These are phyloP conservation scores for Ameiurus melas DNA, from an alignment of 2,113 vertebrate species.

Conservation along the genomic window DNA sequence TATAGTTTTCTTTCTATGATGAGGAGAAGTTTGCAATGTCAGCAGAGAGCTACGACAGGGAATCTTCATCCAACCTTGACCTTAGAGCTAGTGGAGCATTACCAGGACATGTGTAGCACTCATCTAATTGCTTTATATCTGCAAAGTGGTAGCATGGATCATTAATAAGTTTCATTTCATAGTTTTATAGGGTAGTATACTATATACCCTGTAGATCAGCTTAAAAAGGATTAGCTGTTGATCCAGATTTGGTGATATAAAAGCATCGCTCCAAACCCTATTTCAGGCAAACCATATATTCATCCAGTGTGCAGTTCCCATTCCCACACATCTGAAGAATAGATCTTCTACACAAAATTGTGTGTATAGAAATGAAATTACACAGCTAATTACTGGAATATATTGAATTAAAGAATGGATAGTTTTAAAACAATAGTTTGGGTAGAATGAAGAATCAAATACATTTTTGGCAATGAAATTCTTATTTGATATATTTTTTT, in stretches of 20 bases:
- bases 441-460: not conserved
- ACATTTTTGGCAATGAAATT: not conserved
- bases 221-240: slow-evolving; percentile 13
- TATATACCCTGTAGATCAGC: not conserved
- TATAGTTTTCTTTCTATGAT: not conserved
- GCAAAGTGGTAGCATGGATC: not conserved
- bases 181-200: not conserved
- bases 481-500: not conserved
- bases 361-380: not conserved
- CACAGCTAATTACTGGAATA: not conserved
- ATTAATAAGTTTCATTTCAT: not conserved
- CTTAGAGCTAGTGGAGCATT: not conserved
- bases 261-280: not conserved
- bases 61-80: not conserved
- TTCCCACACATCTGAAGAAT: not conserved
- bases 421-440: not conserved
- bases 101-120: not conserved
- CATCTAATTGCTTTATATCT: not conserved
- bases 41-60: not conserved
- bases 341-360: not conserved
- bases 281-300: not conserved
- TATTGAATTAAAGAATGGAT: not conserved
- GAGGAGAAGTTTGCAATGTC: not conserved
- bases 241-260: slow-evolving; percentile 3
- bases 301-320: not conserved